Evolutionary conservation across 37 sponge, comb jelly and placozoan species (phyloP).

Genomic region (Hexactinellida sp.): DNA sequence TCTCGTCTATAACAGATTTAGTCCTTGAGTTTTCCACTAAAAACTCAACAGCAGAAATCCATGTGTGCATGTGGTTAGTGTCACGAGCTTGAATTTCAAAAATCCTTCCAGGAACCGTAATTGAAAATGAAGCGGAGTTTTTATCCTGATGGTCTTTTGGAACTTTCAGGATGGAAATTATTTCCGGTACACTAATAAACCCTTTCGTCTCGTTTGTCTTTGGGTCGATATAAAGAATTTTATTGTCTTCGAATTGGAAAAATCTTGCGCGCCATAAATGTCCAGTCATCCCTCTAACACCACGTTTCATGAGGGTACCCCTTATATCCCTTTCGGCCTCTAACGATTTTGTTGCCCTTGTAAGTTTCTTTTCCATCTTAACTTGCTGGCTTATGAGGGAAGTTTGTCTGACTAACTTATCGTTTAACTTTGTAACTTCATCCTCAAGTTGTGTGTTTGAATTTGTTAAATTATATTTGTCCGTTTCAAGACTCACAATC

Average conservation of each 20-base stretch:
- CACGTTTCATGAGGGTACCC: not conserved
- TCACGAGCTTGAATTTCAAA: not conserved
- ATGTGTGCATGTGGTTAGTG: not conserved
- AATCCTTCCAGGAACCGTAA: not conserved
- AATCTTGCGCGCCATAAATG: not conserved
- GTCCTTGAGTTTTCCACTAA: not conserved
- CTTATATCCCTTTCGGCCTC: not conserved
- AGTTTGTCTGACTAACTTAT: not conserved
- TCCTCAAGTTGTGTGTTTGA: not conserved
- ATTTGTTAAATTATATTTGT: not conserved
- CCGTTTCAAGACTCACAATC: not conserved
- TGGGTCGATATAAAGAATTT: not conserved
- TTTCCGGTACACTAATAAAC: not conserved
- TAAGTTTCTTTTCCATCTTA: not conserved
- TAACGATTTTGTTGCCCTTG: not conserved
- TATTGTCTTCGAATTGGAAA: not conserved
- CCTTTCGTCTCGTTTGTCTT: slow-evolving; percentile 4
- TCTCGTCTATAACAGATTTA: not conserved
- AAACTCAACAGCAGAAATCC: not conserved
- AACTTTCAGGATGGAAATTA: not conserved
- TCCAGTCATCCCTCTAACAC: not conserved
- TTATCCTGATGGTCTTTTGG: not conserved
- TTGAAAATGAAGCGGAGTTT: not conserved
- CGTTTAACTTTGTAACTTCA: not conserved
- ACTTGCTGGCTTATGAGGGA: not conserved